Base-by-base conservation (phyloP, 1,140 invertebrate species). In the Meloidogyne floridensis region DNA sequence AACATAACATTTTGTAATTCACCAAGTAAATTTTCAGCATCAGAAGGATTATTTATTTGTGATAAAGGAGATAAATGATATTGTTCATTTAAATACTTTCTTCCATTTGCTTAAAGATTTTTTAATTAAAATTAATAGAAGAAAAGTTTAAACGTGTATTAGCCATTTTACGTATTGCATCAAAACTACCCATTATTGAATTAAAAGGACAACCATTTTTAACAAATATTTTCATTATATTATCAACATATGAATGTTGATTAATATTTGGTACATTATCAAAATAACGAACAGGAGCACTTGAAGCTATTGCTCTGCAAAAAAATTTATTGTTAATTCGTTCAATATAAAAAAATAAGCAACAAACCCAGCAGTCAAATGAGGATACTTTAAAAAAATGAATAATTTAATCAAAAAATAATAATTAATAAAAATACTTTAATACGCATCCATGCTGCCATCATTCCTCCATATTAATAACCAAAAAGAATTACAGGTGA, bases 251-350 rank as follows among this genome's bases (percentile, higher is more conserved):
- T 10, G 93, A 93, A 90, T 97, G 98, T 93, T 92, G 2, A 94
- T 94, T 83, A 51, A 6, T 13, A 65, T 65, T 65, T 20, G 80
- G 80, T 11, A 96, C 89, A 42, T 93, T 94, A 2, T 92, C 91
- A 90, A 97, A 98, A 91, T 96, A 95, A 86, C 94, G 93, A 81
- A 99, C 93, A 0, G 97, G 97, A 0, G 97, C 97, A 18, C 96
- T 98, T 4, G 96, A 93, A 56, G 97, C 96, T 75, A 99, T 93
- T 2, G 96, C 94, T 15, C 96, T 96, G 18, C 86, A 90, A 90
- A 65, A 72, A 51, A 32, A 32, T 32, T 32, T 32, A 32, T 32
- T 11, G 11, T 18, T 81, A 56, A 56, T 11, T 8, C 10, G 2
- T 11, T 9, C 3, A 56, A 56, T 8, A 59, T 4, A 59, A 15